These are phyloP conservation scores for Punctoribates punctum DNA, from an alignment of 2,888 invertebrate genomes.

Conservation along the genomic window DNA sequence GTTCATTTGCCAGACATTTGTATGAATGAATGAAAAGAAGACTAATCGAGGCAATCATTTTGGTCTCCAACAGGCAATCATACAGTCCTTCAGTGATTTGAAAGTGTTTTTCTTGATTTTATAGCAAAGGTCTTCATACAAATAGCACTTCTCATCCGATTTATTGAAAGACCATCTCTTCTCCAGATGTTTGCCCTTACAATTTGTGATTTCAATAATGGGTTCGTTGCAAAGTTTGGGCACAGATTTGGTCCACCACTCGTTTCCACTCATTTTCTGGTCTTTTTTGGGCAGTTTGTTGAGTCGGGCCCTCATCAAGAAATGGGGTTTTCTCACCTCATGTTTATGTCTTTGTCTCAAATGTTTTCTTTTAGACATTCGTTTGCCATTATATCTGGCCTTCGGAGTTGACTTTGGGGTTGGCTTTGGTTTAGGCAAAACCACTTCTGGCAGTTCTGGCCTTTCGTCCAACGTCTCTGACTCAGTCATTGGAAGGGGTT, in stretches of 20 bases:
- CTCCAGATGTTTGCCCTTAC: background rate
- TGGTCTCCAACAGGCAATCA: constrained; percentile 22
- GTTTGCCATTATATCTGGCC: background rate
- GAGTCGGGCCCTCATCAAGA: constrained; percentile 17
- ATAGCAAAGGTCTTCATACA: constrained; percentile 14
- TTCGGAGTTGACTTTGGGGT: background rate
- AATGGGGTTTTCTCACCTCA: background rate
- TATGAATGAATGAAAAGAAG: too few relatives aligned
- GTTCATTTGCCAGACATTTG: too few relatives aligned
- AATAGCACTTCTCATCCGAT: constrained; percentile 8
- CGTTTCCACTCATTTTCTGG: background rate
- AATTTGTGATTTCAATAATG: background rate
- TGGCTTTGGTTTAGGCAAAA: background rate
- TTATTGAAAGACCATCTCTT: constrained; percentile 28
- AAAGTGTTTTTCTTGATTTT: constrained; percentile 11
- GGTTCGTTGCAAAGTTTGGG: background rate
- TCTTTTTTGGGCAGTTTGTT: constrained; percentile 9
- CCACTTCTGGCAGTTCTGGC: background rate
- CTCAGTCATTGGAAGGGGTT: background rate
- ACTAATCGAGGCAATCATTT: background rate
- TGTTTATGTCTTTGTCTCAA: background rate
- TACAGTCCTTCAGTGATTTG: constrained; percentile 11
- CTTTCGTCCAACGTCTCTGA: background rate
- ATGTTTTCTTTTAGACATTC: background rate
- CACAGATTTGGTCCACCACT: constrained; percentile 19